Conservation (phyloP, 2,113 vertebrate species). For the Tamias sibiricus region DNA sequence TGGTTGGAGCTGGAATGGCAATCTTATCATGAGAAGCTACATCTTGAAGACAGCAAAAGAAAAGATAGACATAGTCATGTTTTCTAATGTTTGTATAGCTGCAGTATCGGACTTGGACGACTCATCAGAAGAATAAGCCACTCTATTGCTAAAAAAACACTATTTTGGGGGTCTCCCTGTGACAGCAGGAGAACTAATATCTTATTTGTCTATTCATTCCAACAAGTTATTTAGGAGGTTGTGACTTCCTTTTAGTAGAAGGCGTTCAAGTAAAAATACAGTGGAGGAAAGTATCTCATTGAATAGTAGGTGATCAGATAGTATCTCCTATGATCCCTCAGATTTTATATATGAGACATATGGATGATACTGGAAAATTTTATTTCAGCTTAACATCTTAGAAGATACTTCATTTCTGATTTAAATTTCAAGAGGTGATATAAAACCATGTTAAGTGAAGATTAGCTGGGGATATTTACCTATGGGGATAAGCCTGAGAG, state of each 20-base stretch:
- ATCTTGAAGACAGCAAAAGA: slow-evolving; percentile 9
- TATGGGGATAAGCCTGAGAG: neutral
- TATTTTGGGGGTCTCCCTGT: neutral
- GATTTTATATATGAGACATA: neutral
- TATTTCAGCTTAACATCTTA: neutral
- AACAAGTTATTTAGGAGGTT: neutral
- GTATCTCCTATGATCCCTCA: neutral
- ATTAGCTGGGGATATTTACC: neutral
- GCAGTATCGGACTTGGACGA: neutral
- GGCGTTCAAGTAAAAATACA: neutral
- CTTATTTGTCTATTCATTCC: neutral
- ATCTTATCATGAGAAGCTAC: neutral
- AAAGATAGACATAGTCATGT: neutral
- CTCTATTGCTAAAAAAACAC: neutral
- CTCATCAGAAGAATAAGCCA: neutral
- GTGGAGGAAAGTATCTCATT: neutral
- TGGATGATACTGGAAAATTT: neutral
- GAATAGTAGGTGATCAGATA: neutral
- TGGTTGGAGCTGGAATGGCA: neutral
- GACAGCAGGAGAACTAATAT: neutral
- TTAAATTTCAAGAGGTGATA: neutral
- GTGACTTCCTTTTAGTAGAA: neutral
- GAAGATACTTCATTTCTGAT: slow-evolving; percentile 21
- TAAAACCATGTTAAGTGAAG: neutral
- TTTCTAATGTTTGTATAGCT: neutral